Evolutionary conservation across 1,140 invertebrate species (phyloP), one percentile per base, ranked within the genome.

Genomic region (Penaeus vannamei): DNA sequence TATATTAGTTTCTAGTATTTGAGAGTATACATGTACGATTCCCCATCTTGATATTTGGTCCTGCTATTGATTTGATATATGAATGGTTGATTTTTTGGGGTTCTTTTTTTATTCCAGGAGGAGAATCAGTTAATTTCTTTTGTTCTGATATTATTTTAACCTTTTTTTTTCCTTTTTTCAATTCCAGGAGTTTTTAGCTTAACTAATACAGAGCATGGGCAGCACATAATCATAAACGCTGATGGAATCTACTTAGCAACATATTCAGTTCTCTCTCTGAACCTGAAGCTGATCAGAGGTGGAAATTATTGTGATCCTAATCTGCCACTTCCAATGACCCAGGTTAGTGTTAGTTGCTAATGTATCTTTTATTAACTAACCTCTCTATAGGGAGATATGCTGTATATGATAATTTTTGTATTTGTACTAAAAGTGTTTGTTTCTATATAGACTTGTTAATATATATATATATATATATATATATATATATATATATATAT

Each of bases 191-290:
- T 91, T n/a, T 91, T 90, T 66, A 83, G 60, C 29, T 60, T 87
- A 42, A 87, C 84, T 19, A 66, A 62, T 19, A 53, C 82, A 60
- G 85, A 86, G 20, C 79, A 80, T 20, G 32, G 72, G 36, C 84
- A 87, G 59, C 92, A 91, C 29, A 91, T 92, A 5, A 97, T 98
- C 76, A 96, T 98, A 94, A 99, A 99, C 93, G 97, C 97, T 32
- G 98, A 99, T 94, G 97, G 97, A 80, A 97, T 99, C 80, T 99
- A 99, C 93, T 94, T 98, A 83, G 96, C 97, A 1, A 97, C 97
- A 0, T 98, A 98, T 92, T 95, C 96, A 3, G 96, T 96, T 2
- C 93, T 99, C 29, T 93, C 97, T 61, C 93, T 99, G 0, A 98
- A 97, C 92, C 93, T 98, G 23, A 97, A 97, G 92, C 94, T 98